Evolutionary conservation across 2,797 vertebrate species (phyloP), one percentile per base, ranked within the genome.

Genomic region (Pelobates cultripes): DNA sequence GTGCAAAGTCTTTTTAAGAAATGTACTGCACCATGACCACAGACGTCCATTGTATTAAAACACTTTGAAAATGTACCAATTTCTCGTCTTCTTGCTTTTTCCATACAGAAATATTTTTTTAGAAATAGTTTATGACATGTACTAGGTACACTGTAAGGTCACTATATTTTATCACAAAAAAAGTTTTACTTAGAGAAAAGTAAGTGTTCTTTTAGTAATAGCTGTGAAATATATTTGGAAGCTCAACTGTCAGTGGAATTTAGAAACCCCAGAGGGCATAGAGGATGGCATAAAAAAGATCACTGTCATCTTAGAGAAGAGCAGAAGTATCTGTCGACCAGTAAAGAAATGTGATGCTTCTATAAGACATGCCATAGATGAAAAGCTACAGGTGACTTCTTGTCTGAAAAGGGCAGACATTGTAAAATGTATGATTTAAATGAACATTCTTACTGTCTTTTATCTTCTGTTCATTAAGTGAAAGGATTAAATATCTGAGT

Each of bases 61-160:
- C 43, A 14, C 67, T 69, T 69, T 69, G 67, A 69, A 69, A 44
- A 69, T 69, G 67, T 69, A 69, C 41, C 43, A 69, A 43, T 69
- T 43, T 44, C 10, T 43, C 3, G 7, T 17, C 67, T 69, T 41
- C 41, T 69, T 44, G 41, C 4, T 9, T 40, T 69, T n/a, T 43
- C 7, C 61, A 7, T 64, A 3, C 17, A 64, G n/a, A 40, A 2
- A 40, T 40, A 1, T 28, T 12, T 64, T 28, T 64, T 4, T 28
- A 28, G 28, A 64, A 40, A 64, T 64, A 64, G n/a, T 28, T n/a
- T n/a, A 64, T 64, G 17, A 57, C 55, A 57, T 15, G 55, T 57
- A 57, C 61, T 28, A 7, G 2, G 61, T 28, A 64, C 61, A 64
- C 5, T 40, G 61, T n/a, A 64, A 64, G 61, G 61, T 64, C 61